Conservation (phyloP, 1,140 invertebrate species). For the Ruditapes philippinarum region DNA sequence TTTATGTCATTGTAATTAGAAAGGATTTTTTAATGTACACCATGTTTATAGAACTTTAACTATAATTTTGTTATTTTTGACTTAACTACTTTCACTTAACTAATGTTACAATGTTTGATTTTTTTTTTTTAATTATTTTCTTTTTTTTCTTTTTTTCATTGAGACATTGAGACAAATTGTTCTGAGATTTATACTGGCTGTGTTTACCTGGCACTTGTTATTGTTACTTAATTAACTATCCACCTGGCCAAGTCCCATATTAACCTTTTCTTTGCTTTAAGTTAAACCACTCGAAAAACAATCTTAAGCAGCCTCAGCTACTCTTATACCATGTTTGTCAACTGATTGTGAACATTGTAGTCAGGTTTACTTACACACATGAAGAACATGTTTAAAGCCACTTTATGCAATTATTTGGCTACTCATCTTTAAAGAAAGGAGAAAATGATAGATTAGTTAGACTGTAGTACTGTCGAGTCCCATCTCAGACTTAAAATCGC, state of each 20-base stretch:
- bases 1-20: no score
- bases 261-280: not conserved
- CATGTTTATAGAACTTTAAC: no score
- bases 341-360: not conserved
- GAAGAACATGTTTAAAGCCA: constrained; percentile 29
- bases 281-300: constrained; percentile 35
- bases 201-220: not conserved
- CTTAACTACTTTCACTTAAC: no score
- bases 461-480: constrained; percentile 46
- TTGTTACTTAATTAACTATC: constrained; percentile 15
- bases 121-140: no score
- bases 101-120: no score
- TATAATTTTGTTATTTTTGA: no score
- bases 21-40: no score
- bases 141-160: no score
- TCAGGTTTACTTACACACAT: constrained; percentile 42
- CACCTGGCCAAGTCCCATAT: constrained; percentile 43
- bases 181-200: not conserved
- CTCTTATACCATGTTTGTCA: constrained; percentile 9
- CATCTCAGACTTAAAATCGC: constrained; percentile 31
- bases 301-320: constrained; percentile 14
- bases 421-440: constrained; percentile 3
- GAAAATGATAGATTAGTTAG: constrained; percentile 65
- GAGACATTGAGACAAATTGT: not conserved
- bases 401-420: constrained; percentile 47